A percentile compares a stretch with the other conserved stretches of the same genome.
These are phyloP conservation scores for Tyrannus savana DNA, from an alignment of 2,113 vertebrate genomes.

Conservation along the genomic window DNA sequence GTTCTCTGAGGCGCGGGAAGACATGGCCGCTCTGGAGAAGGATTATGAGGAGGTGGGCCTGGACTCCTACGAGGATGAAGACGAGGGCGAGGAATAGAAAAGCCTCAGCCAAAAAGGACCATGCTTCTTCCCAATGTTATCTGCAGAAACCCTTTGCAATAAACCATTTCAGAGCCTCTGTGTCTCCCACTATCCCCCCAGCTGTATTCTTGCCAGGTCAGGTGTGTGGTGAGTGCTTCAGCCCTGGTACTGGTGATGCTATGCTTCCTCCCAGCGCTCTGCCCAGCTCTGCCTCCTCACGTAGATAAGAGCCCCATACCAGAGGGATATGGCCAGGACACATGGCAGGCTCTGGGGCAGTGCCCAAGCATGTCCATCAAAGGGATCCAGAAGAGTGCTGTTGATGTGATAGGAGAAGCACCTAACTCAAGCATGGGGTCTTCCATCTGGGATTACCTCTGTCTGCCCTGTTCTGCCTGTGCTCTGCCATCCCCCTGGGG, in stretches of 20 bases:
- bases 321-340: background rate
- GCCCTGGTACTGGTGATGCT: background rate
- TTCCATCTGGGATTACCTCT: background rate
- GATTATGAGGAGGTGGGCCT: slow-evolving; percentile 85
- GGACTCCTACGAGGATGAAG: slow-evolving; percentile 84
- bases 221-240: background rate
- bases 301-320: background rate
- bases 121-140: background rate
- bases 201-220: background rate
- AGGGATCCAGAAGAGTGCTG: background rate
- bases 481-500: background rate
- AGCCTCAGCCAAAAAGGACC: background rate
- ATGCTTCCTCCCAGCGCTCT: background rate
- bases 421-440: too few relatives aligned
- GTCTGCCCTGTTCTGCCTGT: background rate
- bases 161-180: slow-evolving; percentile 18
- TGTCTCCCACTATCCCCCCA: background rate
- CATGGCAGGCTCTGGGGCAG: background rate
- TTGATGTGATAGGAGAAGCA: background rate
- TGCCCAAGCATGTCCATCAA: background rate
- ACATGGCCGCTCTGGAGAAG: slow-evolving; percentile 78
- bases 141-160: slow-evolving; percentile 43
- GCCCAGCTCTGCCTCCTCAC: background rate
- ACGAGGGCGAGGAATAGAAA: slow-evolving; percentile 72
- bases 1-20: slow-evolving; percentile 70